phyloP scores from a whole-genome alignment of 2,888 invertebrate species.

The Ditylenchus weischeri region DNA sequence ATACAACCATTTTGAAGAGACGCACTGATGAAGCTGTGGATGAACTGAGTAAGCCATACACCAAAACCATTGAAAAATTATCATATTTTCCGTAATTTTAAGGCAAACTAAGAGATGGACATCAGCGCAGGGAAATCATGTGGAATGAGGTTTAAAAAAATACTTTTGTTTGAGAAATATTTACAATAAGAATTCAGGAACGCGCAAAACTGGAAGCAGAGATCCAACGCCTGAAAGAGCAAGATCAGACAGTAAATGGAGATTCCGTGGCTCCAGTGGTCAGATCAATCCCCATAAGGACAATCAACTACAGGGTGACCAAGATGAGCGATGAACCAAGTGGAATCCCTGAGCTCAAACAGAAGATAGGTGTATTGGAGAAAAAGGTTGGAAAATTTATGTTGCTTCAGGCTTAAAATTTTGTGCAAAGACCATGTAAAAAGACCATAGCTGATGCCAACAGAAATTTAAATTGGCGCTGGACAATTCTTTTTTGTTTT shows the following conservation, averaged over 20 bases:
- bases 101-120: slow-evolving; percentile 13
- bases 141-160: neutral
- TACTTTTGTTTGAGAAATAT: neutral
- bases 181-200: slow-evolving; percentile 32
- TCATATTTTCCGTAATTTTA: neutral
- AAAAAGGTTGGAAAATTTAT: slow-evolving; percentile 32
- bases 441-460: too few species aligned
- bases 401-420: neutral
- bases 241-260: slow-evolving; percentile 15
- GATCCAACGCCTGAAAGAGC: slow-evolving; percentile 24
- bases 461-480: neutral
- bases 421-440: too few species aligned
- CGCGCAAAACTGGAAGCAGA: slow-evolving; percentile 34
- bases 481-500: too few species aligned
- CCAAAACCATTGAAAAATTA: neutral
- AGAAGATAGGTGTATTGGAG: slow-evolving; percentile 43
- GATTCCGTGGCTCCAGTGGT: neutral
- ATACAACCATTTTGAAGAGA: slow-evolving; percentile 48
- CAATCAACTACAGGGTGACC: slow-evolving; percentile 34
- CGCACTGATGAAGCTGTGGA: slow-evolving; percentile 48
- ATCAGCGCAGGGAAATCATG: slow-evolving; percentile 32
- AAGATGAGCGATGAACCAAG: slow-evolving; percentile 12
- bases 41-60: slow-evolving; percentile 29
- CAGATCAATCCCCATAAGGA: slow-evolving; percentile 15
- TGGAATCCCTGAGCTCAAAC: slow-evolving; percentile 43